Conservation (phyloP, 2,797 vertebrate genomes). For the Acanthurus leucopareius region DNA sequence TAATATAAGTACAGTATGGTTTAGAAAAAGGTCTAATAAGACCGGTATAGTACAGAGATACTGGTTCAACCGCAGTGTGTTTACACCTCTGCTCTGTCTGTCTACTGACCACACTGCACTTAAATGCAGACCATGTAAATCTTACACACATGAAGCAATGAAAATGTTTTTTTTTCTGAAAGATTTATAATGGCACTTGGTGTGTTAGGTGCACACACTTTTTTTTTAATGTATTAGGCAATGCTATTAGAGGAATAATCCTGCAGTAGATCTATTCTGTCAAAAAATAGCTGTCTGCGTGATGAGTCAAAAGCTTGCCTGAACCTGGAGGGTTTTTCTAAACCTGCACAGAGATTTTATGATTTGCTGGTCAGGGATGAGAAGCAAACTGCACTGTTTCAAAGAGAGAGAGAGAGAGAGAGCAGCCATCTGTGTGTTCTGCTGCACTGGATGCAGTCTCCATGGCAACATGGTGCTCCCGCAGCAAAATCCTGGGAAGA, state of each 20-base stretch:
- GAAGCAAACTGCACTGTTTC: conserved; percentile 53
- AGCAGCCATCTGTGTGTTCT: conserved; percentile 76
- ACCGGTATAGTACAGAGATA: neutral
- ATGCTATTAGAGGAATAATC: neutral
- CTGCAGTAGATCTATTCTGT: neutral
- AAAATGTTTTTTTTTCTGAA: neutral
- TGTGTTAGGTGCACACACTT: neutral
- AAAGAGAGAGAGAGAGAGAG: conserved; percentile 37
- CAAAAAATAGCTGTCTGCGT: conserved; percentile 13
- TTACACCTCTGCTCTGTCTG: neutral
- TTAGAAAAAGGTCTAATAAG: neutral
- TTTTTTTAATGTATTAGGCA: neutral
- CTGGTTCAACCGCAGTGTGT: neutral
- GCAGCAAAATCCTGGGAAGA: conserved; percentile 78
- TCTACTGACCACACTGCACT: conserved; percentile 7
- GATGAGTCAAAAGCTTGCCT: conserved; percentile 54
- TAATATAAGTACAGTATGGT: neutral
- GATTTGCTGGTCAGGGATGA: conserved; percentile 60
- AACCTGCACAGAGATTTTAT: conserved; percentile 53
- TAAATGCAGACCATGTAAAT: conserved; percentile 9
- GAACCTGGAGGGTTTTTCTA: conserved; percentile 32
- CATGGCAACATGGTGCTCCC: conserved; percentile 84
- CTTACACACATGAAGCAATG: neutral
- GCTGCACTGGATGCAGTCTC: conserved; percentile 84
- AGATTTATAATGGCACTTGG: neutral